Evolutionary conservation across 2,888 invertebrate species (phyloP), one percentile per base, ranked within the genome.

Genomic region (Thera obeliscata): DNA sequence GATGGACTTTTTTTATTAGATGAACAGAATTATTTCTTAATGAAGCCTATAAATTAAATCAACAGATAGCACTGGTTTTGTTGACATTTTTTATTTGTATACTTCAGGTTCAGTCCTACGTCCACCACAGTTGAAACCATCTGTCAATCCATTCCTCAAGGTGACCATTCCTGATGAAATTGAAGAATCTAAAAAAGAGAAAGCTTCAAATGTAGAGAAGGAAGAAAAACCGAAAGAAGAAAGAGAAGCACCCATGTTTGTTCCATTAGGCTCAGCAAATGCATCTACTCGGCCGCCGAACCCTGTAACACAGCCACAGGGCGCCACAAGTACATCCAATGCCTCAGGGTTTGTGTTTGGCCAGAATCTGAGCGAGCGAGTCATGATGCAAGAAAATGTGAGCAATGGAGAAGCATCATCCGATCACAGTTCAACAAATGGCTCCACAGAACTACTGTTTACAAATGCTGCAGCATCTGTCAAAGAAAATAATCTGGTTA

Each of bases 311-410:
- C 78, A 86, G 0, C 83, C 81, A 2, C 89, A 89, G 49, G 82
- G 89, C 1, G 78, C 88, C 11, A 81, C 90, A 0, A 83, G 83
- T 65, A 83, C 89, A 1, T 94, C 95, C 48, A 94, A 94, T 63
- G 92, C 94, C 38, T 73, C 75, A 35, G 95, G 96, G 48, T 98
- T 98, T 93, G 96, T 98, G 11, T 98, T 98, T 87, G 98, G 98
- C 1, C 97, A 98, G 87, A 98, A 98, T 89, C 94, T 98, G 59
- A 97, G 97, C 80, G 98, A 97, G 76, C 94, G 98, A 76, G 98
- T 98, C 8, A 93, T 96, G 43, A 95, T 95, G 49, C 95, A 95
- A 73, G 94, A 91, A 59, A 94, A 94, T 69, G 89, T 94, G 2
- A 94, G 93, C 60, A 94, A 94, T 76, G 94, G 94, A n/a, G 89